Evolutionary conservation across 2,113 vertebrate species (phyloP).

Genomic region (Picathartes gymnocephalus): DNA sequence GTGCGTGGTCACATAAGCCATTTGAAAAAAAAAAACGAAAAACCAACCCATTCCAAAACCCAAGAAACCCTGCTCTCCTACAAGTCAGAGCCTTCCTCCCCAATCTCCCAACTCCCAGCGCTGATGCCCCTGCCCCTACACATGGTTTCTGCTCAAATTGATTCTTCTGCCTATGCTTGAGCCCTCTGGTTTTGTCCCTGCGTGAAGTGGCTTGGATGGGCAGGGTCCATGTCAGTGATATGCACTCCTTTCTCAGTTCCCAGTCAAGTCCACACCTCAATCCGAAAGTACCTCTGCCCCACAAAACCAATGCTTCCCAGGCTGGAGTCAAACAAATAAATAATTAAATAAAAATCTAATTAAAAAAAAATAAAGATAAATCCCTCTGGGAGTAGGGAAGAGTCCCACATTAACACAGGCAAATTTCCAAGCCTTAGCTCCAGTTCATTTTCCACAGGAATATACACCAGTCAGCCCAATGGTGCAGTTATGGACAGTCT

Average conservation of each 20-base stretch:
- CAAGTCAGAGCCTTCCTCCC: not conserved
- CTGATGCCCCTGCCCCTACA: not conserved
- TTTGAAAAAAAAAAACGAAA: not conserved
- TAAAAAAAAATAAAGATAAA: not conserved
- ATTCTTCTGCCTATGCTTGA: not conserved
- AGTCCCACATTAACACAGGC: not conserved
- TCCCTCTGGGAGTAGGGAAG: not conserved
- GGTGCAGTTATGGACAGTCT: not conserved
- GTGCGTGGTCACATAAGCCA: not conserved
- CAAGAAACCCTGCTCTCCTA: not conserved
- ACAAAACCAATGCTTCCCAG: constrained; percentile 19
- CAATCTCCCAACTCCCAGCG: not conserved
- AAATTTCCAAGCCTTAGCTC: constrained; percentile 2
- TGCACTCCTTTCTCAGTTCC: not conserved
- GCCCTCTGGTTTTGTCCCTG: not conserved
- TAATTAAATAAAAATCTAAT: constrained; percentile 58
- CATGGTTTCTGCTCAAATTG: accelerated
- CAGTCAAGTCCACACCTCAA: not conserved
- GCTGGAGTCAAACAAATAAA: constrained; percentile 57
- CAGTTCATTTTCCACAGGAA: constrained; percentile 38
- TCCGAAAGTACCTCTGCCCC: constrained; percentile 18
- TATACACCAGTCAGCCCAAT: not conserved
- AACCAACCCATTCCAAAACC: not conserved
- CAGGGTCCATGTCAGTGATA: not conserved
- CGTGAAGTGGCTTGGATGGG: not conserved